These are phyloP conservation scores for Eustalomyia histrio DNA, from an alignment of 2,888 invertebrate genomes.

Conservation along the genomic window DNA sequence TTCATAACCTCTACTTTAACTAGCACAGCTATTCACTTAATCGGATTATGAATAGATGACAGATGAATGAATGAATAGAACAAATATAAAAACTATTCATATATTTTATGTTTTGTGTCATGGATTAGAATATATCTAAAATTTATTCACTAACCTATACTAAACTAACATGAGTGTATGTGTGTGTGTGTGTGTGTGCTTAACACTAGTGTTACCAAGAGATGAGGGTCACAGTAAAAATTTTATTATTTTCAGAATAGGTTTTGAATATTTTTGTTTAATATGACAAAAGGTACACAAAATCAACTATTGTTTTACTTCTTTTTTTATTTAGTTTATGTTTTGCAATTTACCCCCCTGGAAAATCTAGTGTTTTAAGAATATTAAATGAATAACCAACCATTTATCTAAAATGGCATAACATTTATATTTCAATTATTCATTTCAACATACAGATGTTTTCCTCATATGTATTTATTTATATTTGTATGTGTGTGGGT, in stretches of 20 bases:
- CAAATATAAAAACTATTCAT: conserved; percentile 33
- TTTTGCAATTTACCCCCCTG: background rate
- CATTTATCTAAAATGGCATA: conserved; percentile 42
- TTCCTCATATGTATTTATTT: background rate
- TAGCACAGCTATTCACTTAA: conserved; percentile 30
- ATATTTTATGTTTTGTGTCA: conserved; percentile 41
- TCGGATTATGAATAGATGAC: conserved; percentile 56
- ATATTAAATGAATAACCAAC: conserved; percentile 31
- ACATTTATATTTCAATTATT: conserved; percentile 29
- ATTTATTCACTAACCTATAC: conserved; percentile 25
- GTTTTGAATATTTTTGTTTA: no score
- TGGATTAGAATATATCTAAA: conserved; percentile 41
- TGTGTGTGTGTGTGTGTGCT: background rate
- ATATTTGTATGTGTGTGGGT: background rate
- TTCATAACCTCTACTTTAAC: conserved; percentile 16
- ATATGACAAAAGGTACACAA: no score
- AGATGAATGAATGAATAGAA: conserved; percentile 43
- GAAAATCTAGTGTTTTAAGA: background rate
- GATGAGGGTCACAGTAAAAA: no score
- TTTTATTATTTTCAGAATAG: no score
- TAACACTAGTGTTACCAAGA: background rate
- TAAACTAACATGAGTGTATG: background rate
- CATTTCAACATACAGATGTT: conserved; percentile 5
- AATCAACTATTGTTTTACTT: no score
- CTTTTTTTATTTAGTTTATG: no score